Conservation (phyloP, 1,140 invertebrate species). For the Hyles euphorbiae region DNA sequence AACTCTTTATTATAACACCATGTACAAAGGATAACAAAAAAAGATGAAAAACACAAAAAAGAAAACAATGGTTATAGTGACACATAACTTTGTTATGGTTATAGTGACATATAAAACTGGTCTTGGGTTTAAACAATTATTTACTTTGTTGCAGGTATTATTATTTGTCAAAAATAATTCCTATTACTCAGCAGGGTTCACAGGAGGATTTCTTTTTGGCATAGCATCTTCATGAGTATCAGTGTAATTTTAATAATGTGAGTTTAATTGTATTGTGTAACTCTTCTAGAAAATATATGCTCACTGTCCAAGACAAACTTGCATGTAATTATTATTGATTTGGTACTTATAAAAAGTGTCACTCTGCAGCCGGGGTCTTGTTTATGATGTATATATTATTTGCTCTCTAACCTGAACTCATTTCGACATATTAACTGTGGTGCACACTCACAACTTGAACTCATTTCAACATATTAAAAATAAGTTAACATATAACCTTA, state of each 20-base stretch:
- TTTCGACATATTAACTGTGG: not conserved
- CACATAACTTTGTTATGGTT: no score
- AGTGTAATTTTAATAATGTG: conserved; percentile 26
- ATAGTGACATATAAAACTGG: no score
- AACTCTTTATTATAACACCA: no score
- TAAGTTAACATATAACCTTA: not conserved
- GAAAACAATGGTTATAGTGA: no score
- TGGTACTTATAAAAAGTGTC: not conserved
- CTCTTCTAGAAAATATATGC: not conserved
- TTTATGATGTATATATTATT: not conserved
- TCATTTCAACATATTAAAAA: not conserved
- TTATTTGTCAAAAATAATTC: conserved; percentile 85
- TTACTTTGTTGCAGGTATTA: conserved; percentile 82
- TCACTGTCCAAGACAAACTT: not conserved
- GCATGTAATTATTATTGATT: no score
- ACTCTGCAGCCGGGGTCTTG: not conserved
- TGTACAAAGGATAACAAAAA: no score
- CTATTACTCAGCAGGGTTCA: conserved; percentile 87
- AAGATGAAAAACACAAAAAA: no score
- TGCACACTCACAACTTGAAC: not conserved
- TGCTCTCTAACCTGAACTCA: not conserved
- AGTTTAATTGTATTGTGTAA: conserved; percentile 8
- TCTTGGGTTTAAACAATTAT: conserved; percentile 1
- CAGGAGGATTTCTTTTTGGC: conserved; percentile 90
- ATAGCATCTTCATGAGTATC: conserved; percentile 76